These are phyloP conservation scores for Lordiphosa clarofinis DNA, from an alignment of 1,140 invertebrate genomes.

Conservation along the genomic window DNA sequence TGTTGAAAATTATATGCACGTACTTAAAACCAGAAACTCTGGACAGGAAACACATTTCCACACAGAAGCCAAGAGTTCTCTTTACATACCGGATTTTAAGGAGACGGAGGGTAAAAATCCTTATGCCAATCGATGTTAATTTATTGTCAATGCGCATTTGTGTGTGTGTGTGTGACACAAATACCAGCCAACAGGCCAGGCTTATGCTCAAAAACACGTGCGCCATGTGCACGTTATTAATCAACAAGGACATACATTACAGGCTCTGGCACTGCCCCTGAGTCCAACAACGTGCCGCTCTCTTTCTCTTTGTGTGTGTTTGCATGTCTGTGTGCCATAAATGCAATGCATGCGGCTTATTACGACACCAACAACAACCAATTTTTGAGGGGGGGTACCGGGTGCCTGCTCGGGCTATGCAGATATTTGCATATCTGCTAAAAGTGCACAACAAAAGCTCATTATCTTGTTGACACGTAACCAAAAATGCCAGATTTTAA, in stretches of 20 bases:
- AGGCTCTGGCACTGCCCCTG: conserved; percentile 24
- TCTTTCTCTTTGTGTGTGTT: not conserved
- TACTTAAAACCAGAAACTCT: conserved; percentile 61
- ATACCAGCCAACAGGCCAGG: conserved; percentile 38
- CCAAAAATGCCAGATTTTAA: conserved; percentile 29
- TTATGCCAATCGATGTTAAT: conserved; percentile 73
- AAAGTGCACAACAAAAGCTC: conserved; percentile 61
- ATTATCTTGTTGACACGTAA: conserved; percentile 72
- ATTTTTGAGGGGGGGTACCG: not conserved
- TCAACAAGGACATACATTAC: conserved; percentile 57
- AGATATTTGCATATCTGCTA: conserved; percentile 48
- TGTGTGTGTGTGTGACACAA: conserved; percentile 22
- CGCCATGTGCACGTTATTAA: conserved; percentile 72
- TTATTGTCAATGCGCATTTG: conserved; percentile 69
- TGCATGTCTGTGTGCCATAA: conserved; percentile 9
- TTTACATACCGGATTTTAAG: conserved; percentile 36
- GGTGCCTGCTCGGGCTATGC: conserved; percentile 11
- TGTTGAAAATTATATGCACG: conserved; percentile 71
- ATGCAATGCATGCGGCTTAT: conserved; percentile 36
- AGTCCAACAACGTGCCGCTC: conserved; percentile 19
- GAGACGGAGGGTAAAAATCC: not conserved
- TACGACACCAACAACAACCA: conserved; percentile 28
- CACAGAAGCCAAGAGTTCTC: conserved; percentile 7
- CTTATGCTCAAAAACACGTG: conserved; percentile 58
- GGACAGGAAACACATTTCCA: conserved; percentile 15